These are phyloP conservation scores for Himalopsyche tibetana DNA, from an alignment of 2,888 invertebrate genomes.

Conservation along the genomic window DNA sequence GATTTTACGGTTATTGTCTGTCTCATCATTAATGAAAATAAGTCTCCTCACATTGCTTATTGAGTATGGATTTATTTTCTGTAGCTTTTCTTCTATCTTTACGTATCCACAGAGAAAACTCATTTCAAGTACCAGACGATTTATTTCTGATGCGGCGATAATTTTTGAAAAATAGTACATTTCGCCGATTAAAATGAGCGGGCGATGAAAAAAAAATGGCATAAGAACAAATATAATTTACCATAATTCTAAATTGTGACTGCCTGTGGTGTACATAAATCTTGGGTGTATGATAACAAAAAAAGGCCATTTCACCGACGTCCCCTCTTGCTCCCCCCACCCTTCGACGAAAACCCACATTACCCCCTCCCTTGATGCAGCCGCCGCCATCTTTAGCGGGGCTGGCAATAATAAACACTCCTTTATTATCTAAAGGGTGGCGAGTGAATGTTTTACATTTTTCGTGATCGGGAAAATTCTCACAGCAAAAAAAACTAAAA, in stretches of 20 bases:
- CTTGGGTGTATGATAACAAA: slow-evolving; percentile 66
- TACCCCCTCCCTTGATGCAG: slow-evolving; percentile 62
- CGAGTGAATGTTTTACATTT: slow-evolving; percentile 57
- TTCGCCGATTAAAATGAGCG: slow-evolving; percentile 65
- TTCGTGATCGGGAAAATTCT: slow-evolving; percentile 6
- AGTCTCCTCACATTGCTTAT: background rate
- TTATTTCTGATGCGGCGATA: slow-evolving; percentile 34
- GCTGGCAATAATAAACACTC: slow-evolving; percentile 65
- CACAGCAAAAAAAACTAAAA: too few relatives aligned
- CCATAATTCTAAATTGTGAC: slow-evolving; percentile 66
- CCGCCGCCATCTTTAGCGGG: slow-evolving; percentile 65
- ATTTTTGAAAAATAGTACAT: slow-evolving; percentile 57
- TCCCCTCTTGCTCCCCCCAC: slow-evolving; percentile 51
- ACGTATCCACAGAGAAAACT: slow-evolving; percentile 8
- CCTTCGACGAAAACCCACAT: slow-evolving; percentile 53
- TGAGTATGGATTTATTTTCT: background rate
- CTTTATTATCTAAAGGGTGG: slow-evolving; percentile 66
- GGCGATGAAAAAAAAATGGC: slow-evolving; percentile 62
- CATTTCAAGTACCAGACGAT: slow-evolving; percentile 34
- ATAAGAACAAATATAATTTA: slow-evolving; percentile 66
- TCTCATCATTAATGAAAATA: background rate
- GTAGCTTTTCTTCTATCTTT: slow-evolving; percentile 4
- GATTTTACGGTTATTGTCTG: background rate
- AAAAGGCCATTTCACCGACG: slow-evolving; percentile 65
- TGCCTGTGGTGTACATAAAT: slow-evolving; percentile 66